Evolutionary conservation across 2,113 vertebrate genomes (phyloP), one percentile per base, ranked within the genome.

Genomic region (Meriones unguiculatus): DNA sequence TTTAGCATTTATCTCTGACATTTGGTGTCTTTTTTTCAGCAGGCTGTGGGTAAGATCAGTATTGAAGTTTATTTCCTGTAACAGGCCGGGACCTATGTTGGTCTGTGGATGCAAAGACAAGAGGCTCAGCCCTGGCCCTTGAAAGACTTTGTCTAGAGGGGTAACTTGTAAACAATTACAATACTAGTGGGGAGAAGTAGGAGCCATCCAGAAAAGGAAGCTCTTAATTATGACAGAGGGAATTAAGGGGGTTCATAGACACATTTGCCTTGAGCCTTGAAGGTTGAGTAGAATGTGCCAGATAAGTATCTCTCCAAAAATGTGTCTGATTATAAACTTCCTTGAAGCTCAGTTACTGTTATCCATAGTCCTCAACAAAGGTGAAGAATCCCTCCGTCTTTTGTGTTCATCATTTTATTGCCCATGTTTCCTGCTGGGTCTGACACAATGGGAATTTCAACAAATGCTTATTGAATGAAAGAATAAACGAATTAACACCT

Each of bases 301-400:
- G 75, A 64, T 90, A 95, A 96, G 65, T 81, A 52, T 96, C 87
- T 96, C 87, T 96, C 54, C 65, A 93, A 92, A 78, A 96, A 62
- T 88, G 73, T 96, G 82, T 97, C 93, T 97, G 73, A 96, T 97
- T 93, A 91, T 92, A 97, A 76, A 96, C 93, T 94, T 95, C n/a
- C 77, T 89, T 89, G 76, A 92, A 96, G 78, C 73, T 32, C 69
- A 90, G 50, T 57, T 78, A 80, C 76, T 90, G 38, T 89, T 96
- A 73, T 38, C 67, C 96, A 28, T n/a, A 96, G 87, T 91, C 38
- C 81, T 85, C 82, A 93, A 52, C 69, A 87, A 67, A 91, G 62
- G 85, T 93, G 69, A 81, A 97, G 80, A 95, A 94, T 96, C 75
- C 59, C 77, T 65, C 52, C 75, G 77, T 88, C 91, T 92, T 77